Evolutionary conservation across 1,140 invertebrate species (phyloP).

Genomic region (Drosophila biarmipes): DNA sequence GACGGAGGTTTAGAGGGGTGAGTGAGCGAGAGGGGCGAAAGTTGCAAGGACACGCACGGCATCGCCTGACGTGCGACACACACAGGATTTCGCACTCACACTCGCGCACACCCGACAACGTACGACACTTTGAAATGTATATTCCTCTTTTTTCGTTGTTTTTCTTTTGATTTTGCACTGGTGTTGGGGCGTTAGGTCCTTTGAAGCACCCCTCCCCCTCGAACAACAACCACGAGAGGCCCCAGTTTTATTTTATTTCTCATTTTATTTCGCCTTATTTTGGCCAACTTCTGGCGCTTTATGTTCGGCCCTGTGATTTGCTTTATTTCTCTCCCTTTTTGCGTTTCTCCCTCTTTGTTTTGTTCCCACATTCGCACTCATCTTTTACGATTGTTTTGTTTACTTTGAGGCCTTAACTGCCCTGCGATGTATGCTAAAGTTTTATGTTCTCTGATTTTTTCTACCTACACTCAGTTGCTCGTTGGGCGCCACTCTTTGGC

Average conservation of each 20-base stretch:
- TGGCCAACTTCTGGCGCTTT: conserved; percentile 68
- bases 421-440: conserved; percentile 55
- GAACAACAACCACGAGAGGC: conserved; percentile 2
- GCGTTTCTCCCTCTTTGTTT: conserved; percentile 29
- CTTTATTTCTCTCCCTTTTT: conserved; percentile 36
- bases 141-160: conserved; percentile 26
- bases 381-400: conserved; percentile 55
- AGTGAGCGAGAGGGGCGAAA: conserved; percentile 29
- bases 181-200: conserved; percentile 36
- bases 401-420: conserved; percentile 65
- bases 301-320: conserved; percentile 64
- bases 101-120: conserved; percentile 26
- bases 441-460: conserved; percentile 11
- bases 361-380: conserved; percentile 40
- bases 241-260: conserved; percentile 31
- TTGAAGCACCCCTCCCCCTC: conserved; percentile 37
- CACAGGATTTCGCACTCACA: conserved; percentile 15
- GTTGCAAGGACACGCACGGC: conserved; percentile 69
- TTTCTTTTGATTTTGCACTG: conserved; percentile 44
- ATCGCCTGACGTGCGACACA: conserved; percentile 44
- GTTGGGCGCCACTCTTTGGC: conserved; percentile 60
- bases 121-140: conserved; percentile 67
- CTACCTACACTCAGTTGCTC: conserved; percentile 38
- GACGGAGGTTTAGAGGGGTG: conserved; percentile 1
- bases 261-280: conserved; percentile 43